Base-by-base conservation (phyloP, 2,888 invertebrate genomes). In the Scaptomyza tumidula region DNA sequence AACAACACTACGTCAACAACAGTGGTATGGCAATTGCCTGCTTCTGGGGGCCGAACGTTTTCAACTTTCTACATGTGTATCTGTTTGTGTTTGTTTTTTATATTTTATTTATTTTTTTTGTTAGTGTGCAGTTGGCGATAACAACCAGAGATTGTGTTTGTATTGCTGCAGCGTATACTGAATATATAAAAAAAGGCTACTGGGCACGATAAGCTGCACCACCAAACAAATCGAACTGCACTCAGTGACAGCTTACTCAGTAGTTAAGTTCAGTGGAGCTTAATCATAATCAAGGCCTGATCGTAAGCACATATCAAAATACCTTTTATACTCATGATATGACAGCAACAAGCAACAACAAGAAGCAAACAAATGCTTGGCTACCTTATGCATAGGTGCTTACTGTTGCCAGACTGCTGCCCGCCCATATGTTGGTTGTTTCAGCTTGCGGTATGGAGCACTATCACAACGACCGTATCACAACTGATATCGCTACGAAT, bases 391-490 rank as follows among this genome's bases (percentile, higher is more conserved):
- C 49, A 35, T 37, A 16, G 55, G 24, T 52, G 29, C 58, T 44
- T 10, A 35, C 72, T 35, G 48, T 11, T 29, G 41, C 19, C 45
- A 41, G 49, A 33, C 49, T 27, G 19, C 9, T 1, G 19, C 3
- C 24, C 35, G 24, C 60, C 59, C 45, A 29, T 58, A 68, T 72
- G 54, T 78, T 64, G 72, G 65, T 64, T 80, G 72, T 64, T 63
- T 39, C 60, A 53, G 55, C 49, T 65, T 78, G 78, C 39, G 14
- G 39, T 61, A 58, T 56, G 37, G 53, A 41, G 61, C 60, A 85
- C 45, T 80, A 80, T 80, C 79, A 75, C 43, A 33, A 37, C 59
- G 39, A 11, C 62, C 80, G 54, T 79, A 78, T 78, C 80, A 66
- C 59, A 57, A 60, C 61, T 71, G 77, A 68, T 77, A 77, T 79